Evolutionary conservation across 1,140 invertebrate species (phyloP).

Genomic region (Drosophila littoralis): DNA sequence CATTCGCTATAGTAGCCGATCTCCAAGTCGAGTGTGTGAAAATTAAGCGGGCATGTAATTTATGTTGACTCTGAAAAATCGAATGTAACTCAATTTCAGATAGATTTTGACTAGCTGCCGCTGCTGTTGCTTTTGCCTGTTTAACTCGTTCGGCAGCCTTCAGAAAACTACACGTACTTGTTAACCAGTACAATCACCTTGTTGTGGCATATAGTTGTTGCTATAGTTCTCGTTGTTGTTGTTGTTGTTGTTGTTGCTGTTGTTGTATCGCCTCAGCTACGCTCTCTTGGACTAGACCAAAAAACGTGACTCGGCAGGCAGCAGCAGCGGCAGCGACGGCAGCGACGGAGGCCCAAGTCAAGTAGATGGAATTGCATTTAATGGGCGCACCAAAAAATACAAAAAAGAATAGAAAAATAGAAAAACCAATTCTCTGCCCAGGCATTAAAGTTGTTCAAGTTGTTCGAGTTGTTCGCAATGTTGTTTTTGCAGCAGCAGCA

Average conservation of each 20-base stretch:
- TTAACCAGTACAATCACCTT: constrained; percentile 80
- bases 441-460: constrained; percentile 36
- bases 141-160: constrained; percentile 75
- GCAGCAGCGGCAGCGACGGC: neutral
- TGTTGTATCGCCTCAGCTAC: constrained; percentile 3
- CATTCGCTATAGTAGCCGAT: constrained; percentile 11
- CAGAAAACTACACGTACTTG: constrained; percentile 75
- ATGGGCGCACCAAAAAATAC: constrained; percentile 42
- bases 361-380: constrained; percentile 79
- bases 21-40: constrained; percentile 34
- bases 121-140: constrained; percentile 5
- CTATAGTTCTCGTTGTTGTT: neutral
- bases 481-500: constrained; percentile 18
- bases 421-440: constrained; percentile 44
- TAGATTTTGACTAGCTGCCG: constrained; percentile 55
- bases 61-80: constrained; percentile 80
- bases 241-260: constrained; percentile 1
- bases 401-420: neutral
- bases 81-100: constrained; percentile 76
- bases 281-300: constrained; percentile 15
- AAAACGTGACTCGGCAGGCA: constrained; percentile 68
- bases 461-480: constrained; percentile 17
- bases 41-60: constrained; percentile 71
- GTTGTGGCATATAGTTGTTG: constrained; percentile 9
- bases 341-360: constrained; percentile 50